phyloP scores from a whole-genome alignment of 1,140 invertebrate species.

The Phenacoccus solenopsis region DNA sequence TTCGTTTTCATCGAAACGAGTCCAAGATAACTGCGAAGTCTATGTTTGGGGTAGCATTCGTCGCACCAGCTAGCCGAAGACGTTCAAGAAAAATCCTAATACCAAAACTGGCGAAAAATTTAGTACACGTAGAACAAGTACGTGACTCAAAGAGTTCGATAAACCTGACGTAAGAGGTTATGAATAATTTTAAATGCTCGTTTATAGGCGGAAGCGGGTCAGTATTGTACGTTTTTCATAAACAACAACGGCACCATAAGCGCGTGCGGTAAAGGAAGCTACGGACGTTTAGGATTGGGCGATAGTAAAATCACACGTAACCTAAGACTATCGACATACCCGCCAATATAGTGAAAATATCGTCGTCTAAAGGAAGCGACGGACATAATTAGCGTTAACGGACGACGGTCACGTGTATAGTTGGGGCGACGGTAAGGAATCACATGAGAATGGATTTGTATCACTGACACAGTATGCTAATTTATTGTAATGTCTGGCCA shows the following conservation, averaged over 20 bases:
- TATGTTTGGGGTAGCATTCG: conserved; percentile 55
- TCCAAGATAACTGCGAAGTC: conserved; percentile 36
- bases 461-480: too few species aligned
- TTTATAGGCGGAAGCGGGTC: conserved; percentile 47
- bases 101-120: conserved; percentile 43
- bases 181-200: neutral
- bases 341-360: conserved; percentile 36
- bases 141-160: conserved; percentile 9
- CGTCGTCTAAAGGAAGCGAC: conserved; percentile 46
- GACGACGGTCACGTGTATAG: conserved; percentile 45
- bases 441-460: too few species aligned
- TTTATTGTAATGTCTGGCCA: conserved; percentile 26
- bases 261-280: conserved; percentile 48
- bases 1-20: neutral
- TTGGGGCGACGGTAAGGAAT: conserved; percentile 52
- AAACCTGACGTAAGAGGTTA: neutral
- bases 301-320: conserved; percentile 42
- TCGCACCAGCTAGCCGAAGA: conserved; percentile 50
- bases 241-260: conserved; percentile 42
- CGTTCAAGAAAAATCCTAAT: conserved; percentile 43
- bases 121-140: conserved; percentile 45
- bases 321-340: conserved; percentile 40
- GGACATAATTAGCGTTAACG: conserved; percentile 45
- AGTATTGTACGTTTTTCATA: conserved; percentile 52
- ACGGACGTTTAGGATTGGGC: conserved; percentile 42